Percentiles rank a stretch among this genome's conserved stretches.
These are phyloP conservation scores for Diacarnus erythraeanus DNA, from an alignment of 37 sponge, comb jelly and placozoan species.

Conservation along the genomic window DNA sequence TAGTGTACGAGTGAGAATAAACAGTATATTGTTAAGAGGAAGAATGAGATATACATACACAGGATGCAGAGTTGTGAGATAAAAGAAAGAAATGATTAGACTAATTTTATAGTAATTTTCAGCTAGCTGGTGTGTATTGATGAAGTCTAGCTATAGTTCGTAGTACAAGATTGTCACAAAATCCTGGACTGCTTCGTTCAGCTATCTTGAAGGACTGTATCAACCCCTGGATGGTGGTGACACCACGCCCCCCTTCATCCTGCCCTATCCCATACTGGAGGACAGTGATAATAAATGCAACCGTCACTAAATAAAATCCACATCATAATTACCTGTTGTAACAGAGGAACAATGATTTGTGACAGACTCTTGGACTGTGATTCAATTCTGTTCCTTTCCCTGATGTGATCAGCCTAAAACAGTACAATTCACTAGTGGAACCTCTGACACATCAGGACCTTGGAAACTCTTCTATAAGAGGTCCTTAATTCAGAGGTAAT, in stretches of 20 bases:
- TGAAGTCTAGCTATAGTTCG: background rate
- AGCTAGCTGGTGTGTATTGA: background rate
- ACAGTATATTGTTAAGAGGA: background rate
- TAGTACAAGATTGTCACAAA: constrained; percentile 57
- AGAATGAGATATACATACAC: background rate
- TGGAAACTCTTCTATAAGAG: no score
- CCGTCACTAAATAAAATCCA: background rate
- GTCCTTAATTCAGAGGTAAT: no score
- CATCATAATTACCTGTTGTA: constrained; percentile 25
- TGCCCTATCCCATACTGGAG: constrained; percentile 17
- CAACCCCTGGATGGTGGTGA: constrained; percentile 45
- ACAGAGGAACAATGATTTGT: constrained; percentile 27
- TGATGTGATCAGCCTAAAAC: background rate
- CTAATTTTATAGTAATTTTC: no score
- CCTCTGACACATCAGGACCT: no score
- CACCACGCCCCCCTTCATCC: constrained; percentile 13
- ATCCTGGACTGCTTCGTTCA: constrained; percentile 61
- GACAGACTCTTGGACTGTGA: constrained; percentile 25
- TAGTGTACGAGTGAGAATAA: no score
- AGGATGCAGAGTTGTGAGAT: background rate
- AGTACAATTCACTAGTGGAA: background rate
- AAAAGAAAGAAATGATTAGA: background rate
- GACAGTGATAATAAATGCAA: background rate
- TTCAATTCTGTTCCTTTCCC: background rate
- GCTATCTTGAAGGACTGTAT: constrained; percentile 59